A percentile compares a stretch with the other conserved stretches of the same genome.
These are phyloP conservation scores for Seriola quinqueradiata DNA, from an alignment of 2,113 vertebrate genomes.

Conservation along the genomic window DNA sequence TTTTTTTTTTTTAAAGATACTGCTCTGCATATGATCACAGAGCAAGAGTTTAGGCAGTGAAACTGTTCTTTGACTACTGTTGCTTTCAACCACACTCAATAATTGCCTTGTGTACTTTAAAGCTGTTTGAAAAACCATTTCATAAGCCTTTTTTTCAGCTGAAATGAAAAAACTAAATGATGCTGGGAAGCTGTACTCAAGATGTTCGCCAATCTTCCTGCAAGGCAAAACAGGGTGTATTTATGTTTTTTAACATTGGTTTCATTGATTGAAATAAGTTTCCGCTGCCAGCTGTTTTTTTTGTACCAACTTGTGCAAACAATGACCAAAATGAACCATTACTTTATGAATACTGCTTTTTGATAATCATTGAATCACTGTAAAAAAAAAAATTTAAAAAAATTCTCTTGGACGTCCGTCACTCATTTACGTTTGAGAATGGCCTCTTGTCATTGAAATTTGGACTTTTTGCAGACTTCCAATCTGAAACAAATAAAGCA, in stretches of 20 bases:
- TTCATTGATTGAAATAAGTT: background rate
- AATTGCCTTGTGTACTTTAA: background rate
- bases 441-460: constrained; percentile 21
- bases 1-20: background rate
- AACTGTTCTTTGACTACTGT: constrained; percentile 3
- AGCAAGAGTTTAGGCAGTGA: constrained; percentile 1
- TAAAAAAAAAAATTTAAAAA: background rate
- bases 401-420: background rate
- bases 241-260: background rate
- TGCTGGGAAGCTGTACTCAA: background rate
- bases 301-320: background rate
- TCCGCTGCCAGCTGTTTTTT: background rate
- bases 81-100: background rate
- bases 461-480: constrained; percentile 26
- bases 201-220: background rate
- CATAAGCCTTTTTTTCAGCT: background rate
- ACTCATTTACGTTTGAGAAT: constrained; percentile 31
- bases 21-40: constrained; percentile 3
- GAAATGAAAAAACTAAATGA: background rate
- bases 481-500: constrained; percentile 58
- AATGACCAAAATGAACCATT: background rate
- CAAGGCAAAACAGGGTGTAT: background rate
- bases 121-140: background rate
- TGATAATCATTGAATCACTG: background rate
- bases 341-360: background rate